phyloP scores from a whole-genome alignment of 2,113 vertebrate genomes.

The Sialia sialis region DNA sequence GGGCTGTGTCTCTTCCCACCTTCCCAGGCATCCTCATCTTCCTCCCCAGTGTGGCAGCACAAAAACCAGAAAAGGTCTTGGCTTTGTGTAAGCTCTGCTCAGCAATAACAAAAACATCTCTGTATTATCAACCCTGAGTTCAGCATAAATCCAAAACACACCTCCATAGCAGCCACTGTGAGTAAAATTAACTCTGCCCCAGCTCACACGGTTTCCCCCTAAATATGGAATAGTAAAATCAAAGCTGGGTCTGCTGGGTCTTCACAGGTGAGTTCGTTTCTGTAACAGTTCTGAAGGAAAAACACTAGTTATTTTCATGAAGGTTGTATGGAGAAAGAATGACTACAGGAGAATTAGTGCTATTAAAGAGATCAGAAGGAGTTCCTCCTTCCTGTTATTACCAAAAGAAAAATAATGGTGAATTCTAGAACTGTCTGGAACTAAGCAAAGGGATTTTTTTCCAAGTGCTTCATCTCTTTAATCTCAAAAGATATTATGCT shows the following conservation, averaged over 20 bases:
- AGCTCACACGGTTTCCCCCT: neutral
- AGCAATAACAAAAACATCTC: neutral
- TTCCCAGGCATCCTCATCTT: fast-evolving
- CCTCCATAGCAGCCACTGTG: fast-evolving
- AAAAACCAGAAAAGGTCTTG: neutral
- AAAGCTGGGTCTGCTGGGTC: neutral
- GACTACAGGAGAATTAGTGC: neutral
- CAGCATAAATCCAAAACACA: neutral
- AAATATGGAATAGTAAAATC: neutral
- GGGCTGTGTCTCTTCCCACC: neutral
- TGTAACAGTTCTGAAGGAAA: neutral
- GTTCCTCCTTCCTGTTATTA: neutral
- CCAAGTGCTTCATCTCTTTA: neutral
- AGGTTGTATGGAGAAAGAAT: neutral
- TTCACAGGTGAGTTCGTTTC: neutral
- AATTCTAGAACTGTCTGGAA: neutral
- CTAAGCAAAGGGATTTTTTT: neutral
- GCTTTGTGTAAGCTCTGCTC: neutral
- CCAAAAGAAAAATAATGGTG: neutral
- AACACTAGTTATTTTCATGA: neutral
- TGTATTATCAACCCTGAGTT: neutral
- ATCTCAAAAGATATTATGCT: neutral
- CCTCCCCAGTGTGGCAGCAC: neutral
- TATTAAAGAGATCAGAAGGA: neutral
- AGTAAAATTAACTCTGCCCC: neutral